A percentile compares a stretch with the other conserved stretches of the same genome.
Evolutionary conservation across 2,797 vertebrate species (phyloP).

Genomic region (Chrysolophus pictus): DNA sequence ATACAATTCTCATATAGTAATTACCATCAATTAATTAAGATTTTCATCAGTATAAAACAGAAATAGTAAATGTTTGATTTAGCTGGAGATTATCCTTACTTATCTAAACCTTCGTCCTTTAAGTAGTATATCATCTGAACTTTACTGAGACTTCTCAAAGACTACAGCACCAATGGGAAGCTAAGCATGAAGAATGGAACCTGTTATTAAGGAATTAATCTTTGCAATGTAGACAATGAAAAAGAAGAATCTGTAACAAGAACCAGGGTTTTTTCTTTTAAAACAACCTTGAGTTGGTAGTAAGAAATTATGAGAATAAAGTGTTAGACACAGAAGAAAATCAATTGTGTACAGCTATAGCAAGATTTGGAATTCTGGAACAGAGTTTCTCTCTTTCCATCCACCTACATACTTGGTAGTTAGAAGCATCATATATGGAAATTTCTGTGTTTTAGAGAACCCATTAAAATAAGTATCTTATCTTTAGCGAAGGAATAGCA

Average conservation of each 20-base stretch:
- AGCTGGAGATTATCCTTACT: background rate
- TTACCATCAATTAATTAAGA: background rate
- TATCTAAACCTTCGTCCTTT: background rate
- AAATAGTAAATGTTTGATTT: background rate
- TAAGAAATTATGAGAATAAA: background rate
- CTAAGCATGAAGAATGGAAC: background rate
- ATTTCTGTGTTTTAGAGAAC: background rate
- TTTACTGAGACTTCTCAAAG: background rate
- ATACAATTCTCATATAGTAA: background rate
- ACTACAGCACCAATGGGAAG: background rate
- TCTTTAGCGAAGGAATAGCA: background rate
- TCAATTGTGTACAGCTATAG: background rate
- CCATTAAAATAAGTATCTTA: background rate
- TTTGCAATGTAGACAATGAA: background rate
- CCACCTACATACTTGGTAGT: background rate
- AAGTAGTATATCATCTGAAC: background rate
- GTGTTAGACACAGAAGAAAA: background rate
- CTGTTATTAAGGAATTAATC: background rate
- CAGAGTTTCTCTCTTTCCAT: background rate
- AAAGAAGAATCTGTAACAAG: background rate
- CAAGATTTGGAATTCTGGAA: background rate
- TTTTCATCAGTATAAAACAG: fast-evolving
- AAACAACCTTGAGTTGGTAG: background rate
- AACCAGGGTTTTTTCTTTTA: background rate
- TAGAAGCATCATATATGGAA: background rate